Base-by-base conservation (phyloP, 2,113 vertebrate species). In the Pachycephala philippinensis region DNA sequence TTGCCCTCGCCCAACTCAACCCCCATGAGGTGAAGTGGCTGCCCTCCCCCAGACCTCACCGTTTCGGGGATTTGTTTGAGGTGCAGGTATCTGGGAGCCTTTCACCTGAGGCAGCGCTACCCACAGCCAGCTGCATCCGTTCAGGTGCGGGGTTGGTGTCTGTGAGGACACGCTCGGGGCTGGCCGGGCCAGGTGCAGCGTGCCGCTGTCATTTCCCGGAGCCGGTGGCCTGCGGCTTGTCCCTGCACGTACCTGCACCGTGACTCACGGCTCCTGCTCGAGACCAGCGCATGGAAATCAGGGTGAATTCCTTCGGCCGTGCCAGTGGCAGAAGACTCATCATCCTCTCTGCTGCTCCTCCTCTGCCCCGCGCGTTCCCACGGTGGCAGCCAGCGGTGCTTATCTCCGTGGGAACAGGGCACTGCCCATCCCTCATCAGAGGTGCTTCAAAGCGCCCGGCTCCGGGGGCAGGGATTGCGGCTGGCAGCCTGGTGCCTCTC, bases 1-100 rank as follows among this genome's bases (percentile, higher is more conserved):
- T 82, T 2, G 3, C 10, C 47, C 52, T 52, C 2, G 0, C 0
- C 1, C 30, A 66, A 23, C 28, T 66, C 56, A 30, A 15, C 28
- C 30, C 33, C 77, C 6, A 0, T 19, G 69, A 37, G 69, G 19
- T 47, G 2, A 11, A 70, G 52, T 7, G 47, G 28, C 68, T 92
- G 42, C 28, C 18, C 30, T 27, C 4, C 4, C 33, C 28, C 27
- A 23, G 47, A 17, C 19, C 21, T 16, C 2, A 2, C 37, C 16
- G 24, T 31, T 70, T 3, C 10, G 68, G 24, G 35, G 31, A 13
- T 0, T 1, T 12, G 13, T 22, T 57, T 13, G 37, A 14, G 2
- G 1, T n/a, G 42, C 30, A 30, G 91, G 9, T 8, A 22, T 6
- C 12, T 30, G 56, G 21, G 68, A 88, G 33, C 13, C 49, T 49